Evolutionary conservation across 2,888 invertebrate species (phyloP).

Genomic region (Diarsia rubi): DNA sequence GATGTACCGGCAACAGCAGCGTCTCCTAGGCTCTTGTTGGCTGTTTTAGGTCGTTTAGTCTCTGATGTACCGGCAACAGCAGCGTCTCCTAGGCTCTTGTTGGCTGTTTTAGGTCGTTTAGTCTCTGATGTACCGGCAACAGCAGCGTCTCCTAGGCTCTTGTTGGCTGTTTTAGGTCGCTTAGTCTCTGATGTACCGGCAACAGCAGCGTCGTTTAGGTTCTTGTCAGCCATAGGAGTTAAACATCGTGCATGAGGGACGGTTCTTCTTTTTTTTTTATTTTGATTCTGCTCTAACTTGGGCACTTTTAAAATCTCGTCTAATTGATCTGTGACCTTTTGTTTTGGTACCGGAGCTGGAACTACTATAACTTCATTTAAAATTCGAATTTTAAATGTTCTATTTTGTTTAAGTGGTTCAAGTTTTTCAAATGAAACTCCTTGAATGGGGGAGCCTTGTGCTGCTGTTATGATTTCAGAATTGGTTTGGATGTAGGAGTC

Average conservation of each 20-base stretch:
- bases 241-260: conserved; percentile 30
- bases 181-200: conserved; percentile 22
- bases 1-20: no score
- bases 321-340: conserved; percentile 5
- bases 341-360: conserved; percentile 21
- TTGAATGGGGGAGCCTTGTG: conserved; percentile 17
- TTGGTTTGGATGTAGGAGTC: no score
- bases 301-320: conserved; percentile 19
- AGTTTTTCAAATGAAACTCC: conserved; percentile 21
- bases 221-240: conserved; percentile 18
- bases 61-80: no score
- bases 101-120: no score
- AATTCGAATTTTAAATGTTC: background rate
- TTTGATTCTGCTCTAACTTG: conserved; percentile 21
- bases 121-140: no score
- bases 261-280: conserved; percentile 17
- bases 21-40: no score
- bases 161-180: no score
- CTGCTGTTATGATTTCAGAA: no score
- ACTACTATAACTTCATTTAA: conserved; percentile 8
- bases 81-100: no score
- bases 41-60: no score
- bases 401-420: conserved; percentile 24
- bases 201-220: conserved; percentile 19
- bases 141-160: no score